Base-by-base conservation (phyloP, 2,797 vertebrate genomes). In the Brachyalestes nurse region DNA sequence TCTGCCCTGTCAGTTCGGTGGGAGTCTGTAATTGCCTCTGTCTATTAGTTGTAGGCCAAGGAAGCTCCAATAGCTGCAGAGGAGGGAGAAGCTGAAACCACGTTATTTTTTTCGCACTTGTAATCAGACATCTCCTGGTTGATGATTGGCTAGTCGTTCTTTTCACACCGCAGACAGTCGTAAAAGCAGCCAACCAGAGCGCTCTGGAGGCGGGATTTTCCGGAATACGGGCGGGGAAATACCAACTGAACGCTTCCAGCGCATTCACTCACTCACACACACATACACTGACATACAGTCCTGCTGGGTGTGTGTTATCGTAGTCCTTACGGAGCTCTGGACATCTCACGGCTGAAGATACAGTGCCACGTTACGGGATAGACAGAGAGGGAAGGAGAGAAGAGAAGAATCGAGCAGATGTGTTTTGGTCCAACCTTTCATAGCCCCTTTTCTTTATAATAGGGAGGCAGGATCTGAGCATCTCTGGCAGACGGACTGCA, bases 1-100 rank as follows among this genome's bases (percentile, higher is more conserved):
- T 28, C 25, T 77, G 64, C 61, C 25, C 72, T 23, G 61, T 72
- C 65, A 66, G 19, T 21, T 72, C 65, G 72, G 23, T 21, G 51
- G 75, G 38, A 55, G 70, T 74, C 73, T 51, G 82, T 69, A 60
- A 34, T 73, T 72, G 85, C 88, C 89, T 88, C 88, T 81, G 84
- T 89, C 74, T 23, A 77, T 64, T 75, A 84, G 82, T 88, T 77
- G 81, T 71, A 80, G 72, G 71, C 67, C 40, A 58, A 47, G 38
- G 77, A 58, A 76, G 66, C 81, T 51, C 60, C 72, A 69, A 72
- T 83, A 84, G 79, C 86, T 83, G 87, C 85, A 83, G 82, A 84
- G 73, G 81, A 83, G 78, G 76, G 74, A 77, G 80, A 64, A 75
- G 73, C 42, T 69, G 8, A 34, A 66, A 75, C 14, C 0, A 51